Evolutionary conservation across 2,113 vertebrate genomes (phyloP).

Genomic region (Lucifuga dentata): DNA sequence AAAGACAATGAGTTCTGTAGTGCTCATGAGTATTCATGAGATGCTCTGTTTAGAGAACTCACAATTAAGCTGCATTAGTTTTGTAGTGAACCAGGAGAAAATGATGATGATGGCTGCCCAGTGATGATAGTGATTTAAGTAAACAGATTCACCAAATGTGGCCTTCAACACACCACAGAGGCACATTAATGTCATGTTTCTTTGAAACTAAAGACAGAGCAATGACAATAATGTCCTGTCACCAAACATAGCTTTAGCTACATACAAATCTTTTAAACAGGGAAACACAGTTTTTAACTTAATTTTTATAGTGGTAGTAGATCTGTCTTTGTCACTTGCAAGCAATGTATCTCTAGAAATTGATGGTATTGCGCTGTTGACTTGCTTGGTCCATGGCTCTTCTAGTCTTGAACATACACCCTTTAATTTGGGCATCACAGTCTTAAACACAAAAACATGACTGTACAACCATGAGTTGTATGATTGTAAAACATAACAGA

Average conservation of each 20-base stretch:
- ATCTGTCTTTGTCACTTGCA: not conserved
- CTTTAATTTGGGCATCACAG: not conserved
- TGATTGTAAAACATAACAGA: too few relatives aligned
- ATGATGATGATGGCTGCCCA: constrained; percentile 60
- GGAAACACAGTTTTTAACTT: not conserved
- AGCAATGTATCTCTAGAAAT: not conserved
- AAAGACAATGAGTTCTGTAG: constrained; percentile 46
- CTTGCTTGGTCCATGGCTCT: not conserved
- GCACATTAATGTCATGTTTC: not conserved
- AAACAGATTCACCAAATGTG: constrained; percentile 66
- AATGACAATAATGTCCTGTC: constrained; percentile 9
- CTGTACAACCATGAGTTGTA: too few relatives aligned
- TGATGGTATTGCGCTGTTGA: not conserved
- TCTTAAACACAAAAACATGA: too few relatives aligned
- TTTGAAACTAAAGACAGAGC: not conserved
- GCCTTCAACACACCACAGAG: constrained; percentile 21
- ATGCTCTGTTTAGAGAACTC: constrained; percentile 52
- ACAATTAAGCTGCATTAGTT: constrained; percentile 66
- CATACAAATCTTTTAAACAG: constrained; percentile 4
- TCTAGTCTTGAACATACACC: not conserved
- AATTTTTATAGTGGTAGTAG: not conserved
- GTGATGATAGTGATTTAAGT: constrained; percentile 73
- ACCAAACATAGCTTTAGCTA: constrained; percentile 4
- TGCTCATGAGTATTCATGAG: constrained; percentile 65
- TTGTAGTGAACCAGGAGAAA: constrained; percentile 51